These are phyloP conservation scores for Dallia pectoralis DNA, from an alignment of 2,797 vertebrate genomes.

Conservation along the genomic window DNA sequence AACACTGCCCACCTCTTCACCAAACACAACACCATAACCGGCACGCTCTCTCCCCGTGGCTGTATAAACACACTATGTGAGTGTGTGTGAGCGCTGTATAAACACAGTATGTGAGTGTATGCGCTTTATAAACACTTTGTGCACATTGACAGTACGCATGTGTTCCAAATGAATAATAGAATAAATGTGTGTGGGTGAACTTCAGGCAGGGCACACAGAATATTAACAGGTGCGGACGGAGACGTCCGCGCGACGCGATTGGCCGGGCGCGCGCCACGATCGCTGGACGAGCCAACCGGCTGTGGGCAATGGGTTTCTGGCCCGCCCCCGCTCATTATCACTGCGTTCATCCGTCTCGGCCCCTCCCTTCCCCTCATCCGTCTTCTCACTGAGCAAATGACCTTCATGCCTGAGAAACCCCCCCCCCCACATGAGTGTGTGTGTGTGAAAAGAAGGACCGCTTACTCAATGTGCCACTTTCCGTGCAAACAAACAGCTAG, in stretches of 20 bases:
- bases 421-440: neutral
- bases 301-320: slow-evolving; percentile 65
- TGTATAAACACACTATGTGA: slow-evolving; percentile 26
- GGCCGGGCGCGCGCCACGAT: slow-evolving; percentile 89
- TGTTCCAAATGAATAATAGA: slow-evolving; percentile 5
- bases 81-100: slow-evolving; percentile 22
- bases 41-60: neutral
- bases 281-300: slow-evolving; percentile 60
- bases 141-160: slow-evolving; percentile 46
- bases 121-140: slow-evolving; percentile 21
- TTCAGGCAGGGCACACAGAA: slow-evolving; percentile 83
- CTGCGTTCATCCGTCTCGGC: slow-evolving; percentile 45
- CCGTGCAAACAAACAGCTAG: slow-evolving; percentile 57
- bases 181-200: slow-evolving; percentile 51
- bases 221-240: slow-evolving; percentile 92
- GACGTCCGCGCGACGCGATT: slow-evolving; percentile 85
- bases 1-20: too few relatives aligned
- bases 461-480: slow-evolving; percentile 46
- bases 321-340: slow-evolving; percentile 68
- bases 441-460: slow-evolving; percentile 56
- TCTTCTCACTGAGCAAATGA: slow-evolving; percentile 64
- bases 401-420: slow-evolving; percentile 70
- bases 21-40: neutral
- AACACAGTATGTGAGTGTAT: slow-evolving; percentile 15
- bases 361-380: slow-evolving; percentile 27